Base-by-base conservation (phyloP, 1,140 invertebrate species). In the Halyomorpha halys region DNA sequence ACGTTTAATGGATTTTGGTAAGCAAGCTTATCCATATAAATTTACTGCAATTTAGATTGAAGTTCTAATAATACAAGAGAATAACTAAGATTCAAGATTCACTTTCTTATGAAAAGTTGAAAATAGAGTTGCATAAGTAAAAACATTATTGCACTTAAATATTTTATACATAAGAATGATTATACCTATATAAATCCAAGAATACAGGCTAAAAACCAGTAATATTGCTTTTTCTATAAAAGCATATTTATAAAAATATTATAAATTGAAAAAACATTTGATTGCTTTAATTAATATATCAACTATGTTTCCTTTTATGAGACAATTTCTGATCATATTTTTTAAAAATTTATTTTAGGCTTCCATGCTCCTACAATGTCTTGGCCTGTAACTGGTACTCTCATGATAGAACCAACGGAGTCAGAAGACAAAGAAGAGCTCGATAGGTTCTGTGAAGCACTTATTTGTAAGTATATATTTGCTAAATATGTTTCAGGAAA, bases 371-470 rank as follows among this genome's bases (percentile, higher is more conserved):
- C 97, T 0, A 99, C 97, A 0, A 97, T 99, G 86, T 98, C 94
- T 0, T 99, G 93, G 91, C 97, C 97, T 0, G 96, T 99, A 0
- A 78, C 87, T 13, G 94, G 95, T 11, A 96, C 94, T 8, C 75
- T 99, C 15, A 99, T 99, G 97, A 90, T 99, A 64, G 97, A 99
- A 76, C 97, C 97, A 0, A 99, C 97, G 0, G 97, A 99, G 76
- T 98, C 94, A 0, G 97, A 99, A 77, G 90, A 97, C 71, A 94
- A 97, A 73, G 83, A 82, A 49, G 96, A 99, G 75, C 75, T 99
- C 66, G 97, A 99, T 74, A 78, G 90, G 70, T 98, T 97, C 72
- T 98, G 96, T 73, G 90, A 98, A 74, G 91, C 97, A 30, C 77
- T 99, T 60, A 94, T 98, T 47, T 81, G 86, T 86, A 75, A 80